Percentiles rank a stretch among this genome's conserved stretches.
These are phyloP conservation scores for Pseudomyrmex sp. DNA, from an alignment of 1,140 invertebrate species.

Conservation along the genomic window DNA sequence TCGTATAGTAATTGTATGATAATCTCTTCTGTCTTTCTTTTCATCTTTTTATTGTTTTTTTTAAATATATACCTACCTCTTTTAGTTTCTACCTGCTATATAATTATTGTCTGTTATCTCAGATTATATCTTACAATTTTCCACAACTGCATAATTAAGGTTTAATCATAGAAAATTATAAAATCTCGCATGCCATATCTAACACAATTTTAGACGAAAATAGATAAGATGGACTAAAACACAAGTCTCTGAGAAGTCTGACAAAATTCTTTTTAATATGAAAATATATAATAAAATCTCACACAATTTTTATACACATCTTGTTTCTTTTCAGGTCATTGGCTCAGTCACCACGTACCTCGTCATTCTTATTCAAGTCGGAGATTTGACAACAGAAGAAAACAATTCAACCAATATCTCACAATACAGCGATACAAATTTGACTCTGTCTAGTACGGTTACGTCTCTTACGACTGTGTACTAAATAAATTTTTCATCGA, in stretches of 20 bases:
- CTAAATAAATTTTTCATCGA: conserved; percentile 11
- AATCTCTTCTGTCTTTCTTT: no score
- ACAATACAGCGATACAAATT: neutral
- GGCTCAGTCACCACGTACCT: conserved; percentile 89
- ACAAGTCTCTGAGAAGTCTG: no score
- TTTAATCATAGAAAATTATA: conserved; percentile 1
- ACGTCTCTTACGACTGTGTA: neutral
- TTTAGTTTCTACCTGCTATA: no score
- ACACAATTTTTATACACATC: neutral
- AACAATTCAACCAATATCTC: neutral
- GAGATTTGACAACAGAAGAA: conserved; percentile 6
- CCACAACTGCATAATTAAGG: neutral
- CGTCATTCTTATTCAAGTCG: conserved; percentile 76
- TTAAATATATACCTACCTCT: no score
- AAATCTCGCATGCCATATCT: neutral
- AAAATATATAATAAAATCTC: neutral
- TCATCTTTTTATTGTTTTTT: no score
- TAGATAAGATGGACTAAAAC: no score
- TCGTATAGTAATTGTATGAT: no score
- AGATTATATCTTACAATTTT: neutral
- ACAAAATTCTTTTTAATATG: no score
- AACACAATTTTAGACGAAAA: neutral
- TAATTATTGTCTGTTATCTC: no score
- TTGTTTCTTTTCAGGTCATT: conserved; percentile 84
- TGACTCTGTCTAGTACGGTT: neutral